Base-by-base conservation (phyloP, 2,113 vertebrate genomes). In the Anarhynchus alexandrinus region DNA sequence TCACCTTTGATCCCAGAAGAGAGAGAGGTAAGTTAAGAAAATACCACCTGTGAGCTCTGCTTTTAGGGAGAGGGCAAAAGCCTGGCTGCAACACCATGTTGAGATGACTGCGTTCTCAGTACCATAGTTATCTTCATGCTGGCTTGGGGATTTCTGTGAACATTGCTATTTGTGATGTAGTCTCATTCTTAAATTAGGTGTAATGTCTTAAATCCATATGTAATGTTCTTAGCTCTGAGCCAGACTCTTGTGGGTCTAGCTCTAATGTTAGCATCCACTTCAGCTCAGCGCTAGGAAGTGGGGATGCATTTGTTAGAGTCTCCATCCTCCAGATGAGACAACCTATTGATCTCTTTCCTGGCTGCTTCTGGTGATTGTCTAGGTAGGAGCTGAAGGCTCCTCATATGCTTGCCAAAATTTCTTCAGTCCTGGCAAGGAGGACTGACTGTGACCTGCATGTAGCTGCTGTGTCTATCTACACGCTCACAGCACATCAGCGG, bases 251-350 rank as follows among this genome's bases (percentile, higher is more conserved):
- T 73, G 77, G 55, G 47, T 65, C 69, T 5, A 15, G 17, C 9
- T 57, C 72, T 91, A 92, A 92, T 52, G 64, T 86, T 82, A 71
- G 36, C 21, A n/a, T 79, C 34, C 61, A 4, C 47, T 86, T 64
- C 40, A 26, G 52, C 57, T 65, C 59, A 40, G 69, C 2, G 0
- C 67, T 82, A 76, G 86, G 71, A 89, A 74, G 65, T 8, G 43
- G 51, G 34, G 27, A 66, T 82, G 47, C 29, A 23, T 88, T 92
- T 95, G 38, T 77, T 67, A 38, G 67, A 92, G 86, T 25, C 45
- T 84, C 8, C 77, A 79, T 95, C 88, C 91, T 96, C 54, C 57
- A 94, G 61, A 57, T 87, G 83, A 97, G 96, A 85, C 90, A 51
- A 92, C 15, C 49, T 92, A 81, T 95, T 93, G 94, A 95, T 90